phyloP scores from a whole-genome alignment of 2,888 invertebrate genomes.

The Limnephilus rhombicus region DNA sequence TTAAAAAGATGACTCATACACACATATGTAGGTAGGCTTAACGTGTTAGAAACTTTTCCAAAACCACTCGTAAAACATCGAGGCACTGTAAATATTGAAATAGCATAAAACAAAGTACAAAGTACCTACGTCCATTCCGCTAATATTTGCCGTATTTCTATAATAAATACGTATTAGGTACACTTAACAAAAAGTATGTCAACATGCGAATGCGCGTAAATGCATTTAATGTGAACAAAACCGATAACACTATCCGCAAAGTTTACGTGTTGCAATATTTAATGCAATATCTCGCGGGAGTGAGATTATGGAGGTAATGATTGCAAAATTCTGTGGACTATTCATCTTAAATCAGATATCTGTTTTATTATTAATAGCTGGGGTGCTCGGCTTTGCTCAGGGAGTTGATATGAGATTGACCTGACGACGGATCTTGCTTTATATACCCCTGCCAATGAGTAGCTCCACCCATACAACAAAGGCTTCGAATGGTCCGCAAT shows the following conservation, averaged over 20 bases:
- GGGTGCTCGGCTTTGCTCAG: too few relatives aligned
- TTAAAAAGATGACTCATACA: too few relatives aligned
- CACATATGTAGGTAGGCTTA: too few relatives aligned
- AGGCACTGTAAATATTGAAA: not conserved
- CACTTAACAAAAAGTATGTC: not conserved
- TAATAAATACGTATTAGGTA: not conserved
- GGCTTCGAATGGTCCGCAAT: too few relatives aligned
- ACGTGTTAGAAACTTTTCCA: not conserved
- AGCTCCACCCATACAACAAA: too few relatives aligned
- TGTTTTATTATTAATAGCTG: too few relatives aligned
- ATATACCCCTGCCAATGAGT: too few relatives aligned
- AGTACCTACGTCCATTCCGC: not conserved
- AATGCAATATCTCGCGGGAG: not conserved
- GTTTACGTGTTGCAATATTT: not conserved
- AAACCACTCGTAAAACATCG: not conserved
- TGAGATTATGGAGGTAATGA: not conserved
- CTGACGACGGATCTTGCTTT: too few relatives aligned
- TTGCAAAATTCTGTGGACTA: too few relatives aligned
- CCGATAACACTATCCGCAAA: not conserved
- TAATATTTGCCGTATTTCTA: not conserved
- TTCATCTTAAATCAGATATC: too few relatives aligned
- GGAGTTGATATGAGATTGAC: too few relatives aligned
- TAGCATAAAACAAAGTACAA: not conserved
- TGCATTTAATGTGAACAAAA: not conserved
- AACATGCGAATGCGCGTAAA: not conserved